Evolutionary conservation across 2,113 vertebrate species (phyloP).

Genomic region (Panthera tigris): DNA sequence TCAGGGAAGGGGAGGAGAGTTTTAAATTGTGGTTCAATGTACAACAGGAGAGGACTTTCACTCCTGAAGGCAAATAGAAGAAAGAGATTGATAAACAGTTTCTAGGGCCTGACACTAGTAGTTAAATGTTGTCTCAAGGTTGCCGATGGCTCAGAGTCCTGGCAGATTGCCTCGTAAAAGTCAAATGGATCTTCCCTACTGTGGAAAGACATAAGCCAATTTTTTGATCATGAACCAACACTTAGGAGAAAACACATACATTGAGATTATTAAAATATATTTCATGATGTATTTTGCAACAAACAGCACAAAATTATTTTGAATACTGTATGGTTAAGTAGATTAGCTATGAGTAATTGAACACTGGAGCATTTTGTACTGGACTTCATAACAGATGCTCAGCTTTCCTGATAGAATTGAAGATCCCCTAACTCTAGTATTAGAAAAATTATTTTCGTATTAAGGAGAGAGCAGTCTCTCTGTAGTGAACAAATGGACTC

Average conservation of each 20-base stretch:
- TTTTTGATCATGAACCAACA: not conserved
- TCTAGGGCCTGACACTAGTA: not conserved
- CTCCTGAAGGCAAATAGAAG: not conserved
- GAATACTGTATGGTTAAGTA: not conserved
- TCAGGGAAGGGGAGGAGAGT: not conserved
- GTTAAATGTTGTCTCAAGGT: slow-evolving; percentile 3
- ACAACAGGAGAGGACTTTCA: not conserved
- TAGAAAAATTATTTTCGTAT: not conserved
- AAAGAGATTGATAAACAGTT: not conserved
- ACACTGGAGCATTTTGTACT: not conserved
- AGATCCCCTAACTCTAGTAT: not conserved
- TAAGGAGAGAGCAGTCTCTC: not conserved
- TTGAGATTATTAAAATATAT: not conserved
- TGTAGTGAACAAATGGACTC: not conserved
- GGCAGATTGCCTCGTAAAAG: not conserved
- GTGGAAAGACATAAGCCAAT: not conserved
- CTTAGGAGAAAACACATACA: not conserved
- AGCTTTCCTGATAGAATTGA: not conserved
- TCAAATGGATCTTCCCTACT: not conserved
- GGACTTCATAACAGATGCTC: not conserved
- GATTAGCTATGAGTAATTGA: not conserved
- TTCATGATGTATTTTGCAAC: not conserved
- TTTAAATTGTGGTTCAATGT: not conserved
- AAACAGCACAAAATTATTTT: not conserved
- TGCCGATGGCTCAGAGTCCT: not conserved